A percentile compares a stretch with the other conserved stretches of the same genome.
phyloP scores from a whole-genome alignment of 1,140 invertebrate species.

The Drosophila setifemur region DNA sequence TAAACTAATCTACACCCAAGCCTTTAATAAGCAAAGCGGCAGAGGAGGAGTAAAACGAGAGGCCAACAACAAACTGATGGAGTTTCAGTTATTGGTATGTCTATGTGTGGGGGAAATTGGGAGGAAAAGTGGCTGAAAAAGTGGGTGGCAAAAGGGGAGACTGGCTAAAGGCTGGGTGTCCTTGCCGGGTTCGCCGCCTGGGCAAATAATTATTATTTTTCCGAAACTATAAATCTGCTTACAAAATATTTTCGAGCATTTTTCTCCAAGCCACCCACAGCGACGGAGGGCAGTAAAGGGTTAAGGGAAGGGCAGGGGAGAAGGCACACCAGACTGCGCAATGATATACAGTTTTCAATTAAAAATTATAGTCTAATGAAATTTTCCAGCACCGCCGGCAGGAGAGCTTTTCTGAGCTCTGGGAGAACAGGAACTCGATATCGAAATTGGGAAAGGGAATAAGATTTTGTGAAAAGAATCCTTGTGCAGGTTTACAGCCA shows the following conservation, averaged over 20 bases:
- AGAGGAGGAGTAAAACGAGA: constrained; percentile 5
- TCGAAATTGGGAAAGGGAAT: too few relatives aligned
- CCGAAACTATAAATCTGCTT: constrained; percentile 78
- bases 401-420: constrained; percentile 36
- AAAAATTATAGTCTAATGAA: constrained; percentile 73
- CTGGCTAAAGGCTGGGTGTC: constrained; percentile 16
- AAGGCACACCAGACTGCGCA: constrained; percentile 42
- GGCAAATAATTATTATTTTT: constrained; percentile 77
- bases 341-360: constrained; percentile 75
- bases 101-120: not conserved
- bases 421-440: too few relatives aligned
- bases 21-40: constrained; percentile 53
- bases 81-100: constrained; percentile 27
- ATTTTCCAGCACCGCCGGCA: constrained; percentile 51
- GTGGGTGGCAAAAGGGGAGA: not conserved
- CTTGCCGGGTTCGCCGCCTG: constrained; percentile 51
- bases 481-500: constrained; percentile 3
- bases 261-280: constrained; percentile 41
- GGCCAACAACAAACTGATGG: constrained; percentile 22
- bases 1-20: constrained; percentile 69
- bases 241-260: constrained; percentile 71
- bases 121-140: not conserved
- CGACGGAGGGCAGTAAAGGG: not conserved
- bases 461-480: too few relatives aligned
- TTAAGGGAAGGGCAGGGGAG: not conserved